Percentiles rank a stretch among this genome's conserved stretches.
Evolutionary conservation across 2,113 vertebrate species (phyloP).

Genomic region (Formicarius rufipectus): DNA sequence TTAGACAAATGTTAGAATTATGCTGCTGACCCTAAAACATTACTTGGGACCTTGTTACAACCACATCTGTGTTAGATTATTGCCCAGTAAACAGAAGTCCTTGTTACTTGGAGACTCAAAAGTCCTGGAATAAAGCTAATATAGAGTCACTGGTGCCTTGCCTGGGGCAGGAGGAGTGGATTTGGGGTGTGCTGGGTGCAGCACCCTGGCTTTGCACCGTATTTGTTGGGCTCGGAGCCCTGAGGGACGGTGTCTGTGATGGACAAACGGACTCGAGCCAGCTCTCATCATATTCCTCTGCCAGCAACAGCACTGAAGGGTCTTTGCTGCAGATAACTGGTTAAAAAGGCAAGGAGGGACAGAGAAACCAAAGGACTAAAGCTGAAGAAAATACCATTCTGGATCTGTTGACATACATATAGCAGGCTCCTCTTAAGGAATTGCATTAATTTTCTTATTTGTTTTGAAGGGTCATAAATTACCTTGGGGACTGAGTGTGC

Average conservation of each 20-base stretch:
- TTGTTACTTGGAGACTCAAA: not conserved
- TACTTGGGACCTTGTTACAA: not conserved
- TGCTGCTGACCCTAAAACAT: not conserved
- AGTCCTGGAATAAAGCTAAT: not conserved
- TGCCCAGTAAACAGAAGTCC: not conserved
- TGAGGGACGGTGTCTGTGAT: accelerated
- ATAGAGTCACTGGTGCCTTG: accelerated
- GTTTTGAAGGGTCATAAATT: not conserved
- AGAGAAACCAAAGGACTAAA: not conserved
- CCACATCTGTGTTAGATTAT: not conserved
- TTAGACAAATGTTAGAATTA: not conserved
- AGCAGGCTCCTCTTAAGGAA: not conserved
- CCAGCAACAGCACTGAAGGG: not conserved
- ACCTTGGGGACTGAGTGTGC: not conserved
- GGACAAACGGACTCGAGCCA: not conserved
- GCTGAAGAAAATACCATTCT: not conserved
- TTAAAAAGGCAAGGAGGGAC: not conserved
- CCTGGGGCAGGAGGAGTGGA: not conserved
- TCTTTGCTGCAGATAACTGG: not conserved
- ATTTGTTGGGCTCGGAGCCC: not conserved
- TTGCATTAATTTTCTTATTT: not conserved
- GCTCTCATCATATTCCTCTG: not conserved
- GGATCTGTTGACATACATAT: not conserved
- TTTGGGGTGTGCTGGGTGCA: not conserved
- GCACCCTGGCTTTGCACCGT: not conserved